Evolutionary conservation across 2,797 vertebrate species (phyloP), one percentile per base, ranked within the genome.

Genomic region (Epinephelus awoara): DNA sequence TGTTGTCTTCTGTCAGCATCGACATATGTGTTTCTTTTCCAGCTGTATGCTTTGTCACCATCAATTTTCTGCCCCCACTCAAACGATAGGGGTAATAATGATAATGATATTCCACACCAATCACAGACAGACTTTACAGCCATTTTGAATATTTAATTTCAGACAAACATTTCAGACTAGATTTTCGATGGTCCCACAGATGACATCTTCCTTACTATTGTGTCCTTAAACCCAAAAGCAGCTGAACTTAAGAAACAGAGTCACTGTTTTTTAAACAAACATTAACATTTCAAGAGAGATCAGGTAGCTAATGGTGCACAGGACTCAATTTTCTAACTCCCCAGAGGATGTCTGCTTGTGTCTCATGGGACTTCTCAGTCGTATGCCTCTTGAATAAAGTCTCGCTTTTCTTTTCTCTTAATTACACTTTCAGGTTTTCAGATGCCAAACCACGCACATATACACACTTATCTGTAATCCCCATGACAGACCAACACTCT

Each of bases 371-470:
- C 66, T 73, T 69, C 34, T 64, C 47, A 42, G 55, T 54, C 1
- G 0, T 14, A 46, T 38, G 40, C 50, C 29, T 63, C 8, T 25
- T 49, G 13, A 70, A 52, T 17, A 1, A 74, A 34, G 19, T 52
- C 25, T 52, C 1, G 3, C 50, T 79, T 52, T 62, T 66, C 14
- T 49, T 63, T 58, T 76, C 50, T 63, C 46, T 50, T 4, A 56
- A 59, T 55, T 65, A 46, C n/a, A 57, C 76, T n/a, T 55, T 34
- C 8, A 77, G 44, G 51, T 47, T 78, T 54, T 14, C 21, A 23
- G 17, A 4, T 79, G 69, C 15, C 10, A 40, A 34, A 34, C 34
- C 25, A 49, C 46, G 64, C 54, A 44, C 40, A 54, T 19, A n/a
- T 14, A 46, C 44, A 38, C 11, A 17, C 8, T 51, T 29, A 3